These are phyloP conservation scores for Epinephelus moara DNA, from an alignment of 2,113 vertebrate species.

Conservation along the genomic window DNA sequence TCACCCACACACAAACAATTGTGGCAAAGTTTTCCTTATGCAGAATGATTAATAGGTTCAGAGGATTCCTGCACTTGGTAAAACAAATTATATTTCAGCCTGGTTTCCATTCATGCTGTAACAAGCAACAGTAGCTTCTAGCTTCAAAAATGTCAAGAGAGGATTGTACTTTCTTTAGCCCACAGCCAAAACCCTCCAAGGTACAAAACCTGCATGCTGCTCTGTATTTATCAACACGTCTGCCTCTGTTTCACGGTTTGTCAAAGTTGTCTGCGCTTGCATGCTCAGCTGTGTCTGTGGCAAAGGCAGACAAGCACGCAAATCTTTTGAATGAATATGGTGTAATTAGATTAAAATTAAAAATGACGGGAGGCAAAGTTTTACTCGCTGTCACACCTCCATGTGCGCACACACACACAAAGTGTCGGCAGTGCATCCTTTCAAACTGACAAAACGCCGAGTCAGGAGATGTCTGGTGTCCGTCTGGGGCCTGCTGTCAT, in stretches of 20 bases:
- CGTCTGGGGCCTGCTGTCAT: constrained; percentile 56
- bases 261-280: constrained; percentile 26
- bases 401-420: not conserved
- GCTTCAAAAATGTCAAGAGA: not conserved
- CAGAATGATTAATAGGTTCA: constrained; percentile 29
- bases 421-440: constrained; percentile 34
- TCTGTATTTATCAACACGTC: constrained; percentile 25
- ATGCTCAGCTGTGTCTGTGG: constrained; percentile 6
- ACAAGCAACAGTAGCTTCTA: constrained; percentile 2
- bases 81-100: not conserved
- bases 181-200: constrained; percentile 17
- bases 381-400: constrained; percentile 17
- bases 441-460: constrained; percentile 36
- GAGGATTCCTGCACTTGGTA: constrained; percentile 10
- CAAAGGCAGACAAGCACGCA: not conserved
- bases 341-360: constrained; percentile 35
- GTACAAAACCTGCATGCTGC: not conserved
- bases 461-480: constrained; percentile 42
- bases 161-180: constrained; percentile 23
- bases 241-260: constrained; percentile 39
- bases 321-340: constrained; percentile 33
- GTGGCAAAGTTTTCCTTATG: constrained; percentile 11
- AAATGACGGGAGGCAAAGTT: constrained; percentile 22
- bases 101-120: not conserved
- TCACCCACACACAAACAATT: not conserved